phyloP scores from a whole-genome alignment of 2,888 invertebrate species.

The Octodonta nipae region DNA sequence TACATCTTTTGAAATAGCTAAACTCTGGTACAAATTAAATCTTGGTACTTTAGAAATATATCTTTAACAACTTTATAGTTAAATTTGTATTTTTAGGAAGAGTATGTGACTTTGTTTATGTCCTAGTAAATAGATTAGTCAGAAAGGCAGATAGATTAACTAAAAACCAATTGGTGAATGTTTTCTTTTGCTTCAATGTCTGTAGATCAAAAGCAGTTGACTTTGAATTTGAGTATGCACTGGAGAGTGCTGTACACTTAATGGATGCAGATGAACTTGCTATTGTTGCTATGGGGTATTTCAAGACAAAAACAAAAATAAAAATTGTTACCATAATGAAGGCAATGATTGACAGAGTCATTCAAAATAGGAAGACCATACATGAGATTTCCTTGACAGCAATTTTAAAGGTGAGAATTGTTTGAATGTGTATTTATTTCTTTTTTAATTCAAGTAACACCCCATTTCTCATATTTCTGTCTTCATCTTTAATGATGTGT shows the following conservation, averaged over 20 bases:
- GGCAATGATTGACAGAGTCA: constrained; percentile 34
- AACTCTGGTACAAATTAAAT: constrained; percentile 51
- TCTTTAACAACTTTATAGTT: neutral
- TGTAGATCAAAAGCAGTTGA: constrained; percentile 43
- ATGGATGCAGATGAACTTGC: constrained; percentile 54
- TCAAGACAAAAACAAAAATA: constrained; percentile 57
- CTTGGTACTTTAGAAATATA: constrained; percentile 18
- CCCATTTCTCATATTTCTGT: too few species aligned
- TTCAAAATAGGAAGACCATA: constrained; percentile 39
- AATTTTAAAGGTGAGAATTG: constrained; percentile 42
- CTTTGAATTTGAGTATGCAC: constrained; percentile 50
- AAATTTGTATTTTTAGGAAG: constrained; percentile 30
- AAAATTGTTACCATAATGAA: constrained; percentile 38
- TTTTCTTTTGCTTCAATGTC: constrained; percentile 52
- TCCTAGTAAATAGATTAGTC: constrained; percentile 42
- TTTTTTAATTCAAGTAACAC: too few species aligned
- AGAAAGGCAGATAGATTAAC: constrained; percentile 45
- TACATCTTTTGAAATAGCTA: constrained; percentile 44
- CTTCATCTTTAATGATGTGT: too few species aligned
- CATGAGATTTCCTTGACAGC: constrained; percentile 54
- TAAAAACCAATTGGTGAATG: constrained; percentile 49
- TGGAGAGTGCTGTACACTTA: constrained; percentile 40
- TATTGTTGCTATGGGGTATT: constrained; percentile 61
- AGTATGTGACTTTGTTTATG: constrained; percentile 43
- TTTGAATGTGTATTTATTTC: too few species aligned